Evolutionary conservation across 2,797 vertebrate species (phyloP).

Genomic region (Myripristis jacobus): DNA sequence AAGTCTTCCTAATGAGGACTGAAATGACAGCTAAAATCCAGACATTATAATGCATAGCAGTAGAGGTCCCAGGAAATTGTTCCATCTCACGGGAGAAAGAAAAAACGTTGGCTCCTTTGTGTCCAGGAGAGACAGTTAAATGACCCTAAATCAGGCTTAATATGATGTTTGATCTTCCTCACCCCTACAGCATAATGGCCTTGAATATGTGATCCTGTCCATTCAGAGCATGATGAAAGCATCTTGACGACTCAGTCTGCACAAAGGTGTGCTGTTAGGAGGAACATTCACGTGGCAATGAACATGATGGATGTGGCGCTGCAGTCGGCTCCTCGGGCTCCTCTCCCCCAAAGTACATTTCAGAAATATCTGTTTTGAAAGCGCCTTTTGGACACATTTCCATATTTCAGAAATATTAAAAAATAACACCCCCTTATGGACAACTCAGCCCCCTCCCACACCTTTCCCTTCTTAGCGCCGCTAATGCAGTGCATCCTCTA

Average conservation of each 20-base stretch:
- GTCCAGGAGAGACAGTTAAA: conserved; percentile 74
- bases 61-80: conserved; percentile 61
- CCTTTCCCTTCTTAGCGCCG: background rate
- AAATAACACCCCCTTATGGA: conserved; percentile 40
- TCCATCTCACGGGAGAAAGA: conserved; percentile 53
- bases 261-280: conserved; percentile 72
- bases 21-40: conserved; percentile 69
- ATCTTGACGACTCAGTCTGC: conserved; percentile 58
- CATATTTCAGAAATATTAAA: conserved; percentile 47
- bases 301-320: conserved; percentile 67
- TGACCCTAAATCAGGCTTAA: conserved; percentile 79
- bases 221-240: conserved; percentile 76
- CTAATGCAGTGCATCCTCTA: conserved; percentile 27
- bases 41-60: conserved; percentile 74
- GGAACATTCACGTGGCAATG: conserved; percentile 63
- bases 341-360: conserved; percentile 44
- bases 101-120: conserved; percentile 59
- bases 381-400: conserved; percentile 41
- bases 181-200: conserved; percentile 74
- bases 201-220: conserved; percentile 75
- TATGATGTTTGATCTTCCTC: conserved; percentile 81
- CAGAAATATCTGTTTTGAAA: conserved; percentile 49
- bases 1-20: conserved; percentile 74
- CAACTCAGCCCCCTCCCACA: conserved; percentile 10
- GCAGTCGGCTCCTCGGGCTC: conserved; percentile 44